A percentile compares a stretch with the other conserved stretches of the same genome.
These are phyloP conservation scores for Spilosoma lubricipeda DNA, from an alignment of 2,888 invertebrate genomes.

Conservation along the genomic window DNA sequence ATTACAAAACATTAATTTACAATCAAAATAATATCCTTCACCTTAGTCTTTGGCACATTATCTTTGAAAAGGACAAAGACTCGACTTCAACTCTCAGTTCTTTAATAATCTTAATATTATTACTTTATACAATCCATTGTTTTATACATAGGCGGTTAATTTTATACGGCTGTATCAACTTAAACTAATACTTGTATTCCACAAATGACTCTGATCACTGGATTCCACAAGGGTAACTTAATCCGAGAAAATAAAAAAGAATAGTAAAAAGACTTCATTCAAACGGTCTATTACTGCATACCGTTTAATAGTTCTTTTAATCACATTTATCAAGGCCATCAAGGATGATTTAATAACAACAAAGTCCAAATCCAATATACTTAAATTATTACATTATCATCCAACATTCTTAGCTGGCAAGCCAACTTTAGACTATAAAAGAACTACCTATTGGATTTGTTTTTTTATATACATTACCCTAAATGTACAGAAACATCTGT, in stretches of 20 bases:
- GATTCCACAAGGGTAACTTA: conserved; percentile 7
- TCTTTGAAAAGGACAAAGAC: conserved; percentile 85
- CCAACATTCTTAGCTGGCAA: background rate
- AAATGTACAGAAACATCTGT: background rate
- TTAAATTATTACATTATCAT: background rate
- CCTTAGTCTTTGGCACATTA: conserved; percentile 85
- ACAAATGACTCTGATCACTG: background rate
- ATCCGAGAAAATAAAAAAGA: background rate
- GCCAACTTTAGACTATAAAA: background rate
- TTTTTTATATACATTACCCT: background rate
- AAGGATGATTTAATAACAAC: background rate
- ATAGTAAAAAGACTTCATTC: background rate
- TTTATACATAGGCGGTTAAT: conserved; percentile 43
- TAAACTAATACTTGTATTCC: conserved; percentile 12
- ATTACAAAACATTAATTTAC: conserved; percentile 70
- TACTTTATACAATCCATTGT: conserved; percentile 63
- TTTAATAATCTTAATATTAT: conserved; percentile 65
- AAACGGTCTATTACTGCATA: background rate
- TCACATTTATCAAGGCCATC: background rate
- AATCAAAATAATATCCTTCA: conserved; percentile 69
- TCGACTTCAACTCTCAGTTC: conserved; percentile 78
- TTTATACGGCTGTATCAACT: conserved; percentile 1
- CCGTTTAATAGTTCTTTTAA: background rate
- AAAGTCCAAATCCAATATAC: background rate
- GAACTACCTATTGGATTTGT: background rate